Evolutionary conservation across 2,888 invertebrate species (phyloP).

Genomic region (Epicampocera succincta): DNA sequence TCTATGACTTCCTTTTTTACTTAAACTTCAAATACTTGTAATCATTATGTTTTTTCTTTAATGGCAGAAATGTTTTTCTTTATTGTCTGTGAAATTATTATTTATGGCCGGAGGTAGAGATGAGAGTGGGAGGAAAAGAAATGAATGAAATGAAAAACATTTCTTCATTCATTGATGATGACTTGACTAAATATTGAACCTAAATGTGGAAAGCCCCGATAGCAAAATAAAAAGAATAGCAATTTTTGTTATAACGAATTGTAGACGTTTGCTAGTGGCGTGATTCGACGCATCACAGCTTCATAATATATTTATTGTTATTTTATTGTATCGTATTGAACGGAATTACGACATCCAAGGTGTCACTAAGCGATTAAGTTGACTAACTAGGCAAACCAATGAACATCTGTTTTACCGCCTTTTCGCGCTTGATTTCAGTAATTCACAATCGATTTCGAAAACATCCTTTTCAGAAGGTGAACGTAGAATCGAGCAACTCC

Average conservation of each 20-base stretch:
- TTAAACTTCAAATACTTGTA: conserved; percentile 43
- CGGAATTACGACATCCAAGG: too few relatives aligned
- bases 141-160: conserved; percentile 25
- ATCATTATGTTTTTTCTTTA: conserved; percentile 59
- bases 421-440: too few relatives aligned
- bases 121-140: background rate
- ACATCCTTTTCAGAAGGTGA: too few relatives aligned
- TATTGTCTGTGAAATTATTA: conserved; percentile 82
- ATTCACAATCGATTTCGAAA: too few relatives aligned
- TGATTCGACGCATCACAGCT: too few relatives aligned
- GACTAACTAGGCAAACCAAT: too few relatives aligned
- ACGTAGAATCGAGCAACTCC: too few relatives aligned
- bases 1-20: conserved; percentile 62
- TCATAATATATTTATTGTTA: too few relatives aligned
- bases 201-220: conserved; percentile 12
- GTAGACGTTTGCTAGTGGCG: background rate
- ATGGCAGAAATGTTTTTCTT: conserved; percentile 77
- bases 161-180: conserved; percentile 51
- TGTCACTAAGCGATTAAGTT: too few relatives aligned
- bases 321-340: too few relatives aligned
- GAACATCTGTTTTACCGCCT: too few relatives aligned
- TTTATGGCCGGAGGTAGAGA: conserved; percentile 77
- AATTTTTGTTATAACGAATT: too few relatives aligned
- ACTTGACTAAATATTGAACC: conserved; percentile 50
- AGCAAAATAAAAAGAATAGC: background rate